Evolutionary conservation across 2,797 vertebrate species (phyloP).

Genomic region (Nyctalus aviator): DNA sequence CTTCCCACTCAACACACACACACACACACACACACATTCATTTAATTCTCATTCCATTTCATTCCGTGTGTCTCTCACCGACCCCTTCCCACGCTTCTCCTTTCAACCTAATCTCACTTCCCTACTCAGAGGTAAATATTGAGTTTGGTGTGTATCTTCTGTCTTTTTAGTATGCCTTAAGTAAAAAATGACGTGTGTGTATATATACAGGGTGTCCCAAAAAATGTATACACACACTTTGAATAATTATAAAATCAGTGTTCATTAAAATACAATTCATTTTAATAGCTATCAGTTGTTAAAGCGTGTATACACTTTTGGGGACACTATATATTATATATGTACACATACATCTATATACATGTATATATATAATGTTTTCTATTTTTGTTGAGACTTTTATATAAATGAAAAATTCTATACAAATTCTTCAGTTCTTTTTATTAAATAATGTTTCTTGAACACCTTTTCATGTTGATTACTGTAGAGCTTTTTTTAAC

Average conservation of each 20-base stretch:
- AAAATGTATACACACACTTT: too few species aligned
- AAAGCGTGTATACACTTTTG: too few species aligned
- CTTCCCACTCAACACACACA: neutral
- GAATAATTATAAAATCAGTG: too few species aligned
- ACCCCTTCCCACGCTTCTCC: neutral
- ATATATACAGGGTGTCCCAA: too few species aligned
- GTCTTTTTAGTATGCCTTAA: slow-evolving; percentile 34
- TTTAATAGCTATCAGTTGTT: too few species aligned
- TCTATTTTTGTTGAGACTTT: neutral
- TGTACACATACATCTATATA: neutral
- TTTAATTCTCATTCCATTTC: neutral
- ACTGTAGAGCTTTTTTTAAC: neutral
- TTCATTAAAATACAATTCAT: too few species aligned
- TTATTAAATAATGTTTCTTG: neutral
- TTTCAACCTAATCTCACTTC: neutral
- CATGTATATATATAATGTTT: neutral
- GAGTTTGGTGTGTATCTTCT: neutral
- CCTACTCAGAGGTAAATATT: neutral
- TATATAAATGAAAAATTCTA: neutral
- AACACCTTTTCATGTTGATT: slow-evolving; percentile 58
- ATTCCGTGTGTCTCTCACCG: neutral
- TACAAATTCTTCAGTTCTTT: neutral
- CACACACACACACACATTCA: neutral
- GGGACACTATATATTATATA: neutral
- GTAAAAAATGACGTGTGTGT: neutral